Base-by-base conservation (phyloP, 37 sponge, comb jelly and placozoan species). In the Tethya wilhelma region DNA sequence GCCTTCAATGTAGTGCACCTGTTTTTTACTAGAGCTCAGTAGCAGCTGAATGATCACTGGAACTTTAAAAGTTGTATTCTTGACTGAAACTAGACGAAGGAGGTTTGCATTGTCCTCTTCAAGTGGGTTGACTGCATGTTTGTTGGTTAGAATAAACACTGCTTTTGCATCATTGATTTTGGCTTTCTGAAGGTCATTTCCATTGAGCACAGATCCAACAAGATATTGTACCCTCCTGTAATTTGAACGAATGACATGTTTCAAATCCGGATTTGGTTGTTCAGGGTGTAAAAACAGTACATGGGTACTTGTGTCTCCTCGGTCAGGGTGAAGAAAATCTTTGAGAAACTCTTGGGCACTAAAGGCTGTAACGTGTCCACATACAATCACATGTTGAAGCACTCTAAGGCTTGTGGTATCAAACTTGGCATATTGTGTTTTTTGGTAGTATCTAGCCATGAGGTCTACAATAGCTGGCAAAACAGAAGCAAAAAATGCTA, bases 261-360 rank as follows among this genome's bases (percentile, higher is more conserved):
- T 77, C 30, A 92, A 57, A 11, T 79, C 84, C 26, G 57, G 44
- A 20, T 77, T 45, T 26, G 96, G 96, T 26, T 26, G 56, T 5
- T 64, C 46, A 0, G 79, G 68, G 45, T 87, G 79, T 22, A 95
- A 59, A 36, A 95, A 77, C 31, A 95, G 72, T 22, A 95, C 75
- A 26, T 87, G 74, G 20, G 90, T 89, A 31, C 39, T 26, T 11
- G 23, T 44, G 64, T 88, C 73, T 29, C 77, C 83, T 37, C 82
- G 80, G 67, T 92, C 94, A 0, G 86, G 67, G 46, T 95, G 94
- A 4, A 95, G 64, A 65, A 95, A 85, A 38, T 91, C 93, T 26
- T 81, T 77, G 4, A 95, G 71, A 58, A 95, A 86, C 26, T 77
- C 67, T 0, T 56, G 33, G 4, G 86, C 80, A 43, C 74, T 84